Percentiles rank a stretch among this genome's conserved stretches.
These are phyloP conservation scores for Smutsia gigantea DNA, from an alignment of 2,797 vertebrate species.

Conservation along the genomic window DNA sequence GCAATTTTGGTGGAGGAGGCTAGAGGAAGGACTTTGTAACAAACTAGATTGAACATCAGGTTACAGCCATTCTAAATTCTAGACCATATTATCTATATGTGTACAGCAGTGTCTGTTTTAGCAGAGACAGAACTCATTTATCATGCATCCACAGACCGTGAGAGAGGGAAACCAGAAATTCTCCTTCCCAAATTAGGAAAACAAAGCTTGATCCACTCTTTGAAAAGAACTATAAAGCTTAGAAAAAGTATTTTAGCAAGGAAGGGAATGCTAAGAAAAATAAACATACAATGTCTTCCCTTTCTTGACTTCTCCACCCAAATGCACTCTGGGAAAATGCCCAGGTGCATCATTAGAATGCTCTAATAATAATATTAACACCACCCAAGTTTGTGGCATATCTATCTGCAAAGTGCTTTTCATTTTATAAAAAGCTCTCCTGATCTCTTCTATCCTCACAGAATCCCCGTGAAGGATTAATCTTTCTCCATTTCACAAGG, in stretches of 20 bases:
- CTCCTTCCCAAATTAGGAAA: neutral
- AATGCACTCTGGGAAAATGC: neutral
- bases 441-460: neutral
- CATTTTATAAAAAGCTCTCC: neutral
- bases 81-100: slow-evolving; percentile 51
- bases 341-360: neutral
- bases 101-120: slow-evolving; percentile 58
- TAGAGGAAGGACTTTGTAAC: neutral
- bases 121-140: slow-evolving; percentile 82
- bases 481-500: slow-evolving; percentile 6
- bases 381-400: neutral
- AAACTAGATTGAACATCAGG: slow-evolving; percentile 27
- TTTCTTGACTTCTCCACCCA: neutral
- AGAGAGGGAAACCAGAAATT: slow-evolving; percentile 44
- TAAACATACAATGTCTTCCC: neutral
- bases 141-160: slow-evolving; percentile 78
- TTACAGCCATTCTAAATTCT: neutral
- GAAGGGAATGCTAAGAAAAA: neutral
- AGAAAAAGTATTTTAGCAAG: slow-evolving; percentile 10
- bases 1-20: neutral
- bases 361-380: neutral
- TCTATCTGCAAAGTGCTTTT: neutral
- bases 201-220: neutral
- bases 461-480: neutral
- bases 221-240: slow-evolving; percentile 1